Percentiles rank a stretch among this genome's conserved stretches.
phyloP scores from a whole-genome alignment of 2,797 vertebrate genomes.

The Pangasius sanitwongsei region DNA sequence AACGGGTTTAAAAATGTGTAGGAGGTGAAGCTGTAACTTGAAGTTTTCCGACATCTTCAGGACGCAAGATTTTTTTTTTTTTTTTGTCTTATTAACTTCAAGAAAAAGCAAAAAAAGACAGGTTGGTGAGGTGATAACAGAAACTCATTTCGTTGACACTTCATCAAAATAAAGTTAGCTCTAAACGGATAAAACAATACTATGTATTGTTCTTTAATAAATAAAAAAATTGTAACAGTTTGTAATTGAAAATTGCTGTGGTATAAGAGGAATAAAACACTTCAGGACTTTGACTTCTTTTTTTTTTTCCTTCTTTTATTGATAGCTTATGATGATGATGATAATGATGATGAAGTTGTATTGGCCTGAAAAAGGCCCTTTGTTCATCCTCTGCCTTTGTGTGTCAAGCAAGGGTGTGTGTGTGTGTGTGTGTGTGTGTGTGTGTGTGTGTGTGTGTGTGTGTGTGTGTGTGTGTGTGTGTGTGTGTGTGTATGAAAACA shows the following conservation, averaged over 20 bases:
- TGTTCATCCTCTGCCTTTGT: not conserved
- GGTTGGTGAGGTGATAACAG: not conserved
- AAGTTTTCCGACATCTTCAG: too few species aligned
- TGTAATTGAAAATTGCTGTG: not conserved
- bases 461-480: conserved; percentile 27
- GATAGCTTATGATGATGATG: not conserved
- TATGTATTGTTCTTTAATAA: too few species aligned
- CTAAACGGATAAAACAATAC: too few species aligned
- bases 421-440: conserved; percentile 6
- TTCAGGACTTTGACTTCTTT: too few species aligned
- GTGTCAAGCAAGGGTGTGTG: not conserved
- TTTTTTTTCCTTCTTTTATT: not conserved
- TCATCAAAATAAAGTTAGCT: too few species aligned
- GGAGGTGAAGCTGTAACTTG: too few species aligned
- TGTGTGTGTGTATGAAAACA: conserved; percentile 64
- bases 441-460: conserved; percentile 28
- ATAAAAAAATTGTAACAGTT: not conserved
- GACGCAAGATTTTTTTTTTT: too few species aligned
- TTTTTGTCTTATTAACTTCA: too few species aligned
- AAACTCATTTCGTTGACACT: not conserved
- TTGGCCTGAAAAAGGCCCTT: not conserved
- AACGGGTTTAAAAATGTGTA: too few species aligned
- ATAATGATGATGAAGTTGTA: not conserved
- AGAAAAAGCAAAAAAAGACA: not conserved
- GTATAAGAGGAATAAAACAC: not conserved